These are phyloP conservation scores for Fabriciana adippe DNA, from an alignment of 2,888 invertebrate species.

Conservation along the genomic window DNA sequence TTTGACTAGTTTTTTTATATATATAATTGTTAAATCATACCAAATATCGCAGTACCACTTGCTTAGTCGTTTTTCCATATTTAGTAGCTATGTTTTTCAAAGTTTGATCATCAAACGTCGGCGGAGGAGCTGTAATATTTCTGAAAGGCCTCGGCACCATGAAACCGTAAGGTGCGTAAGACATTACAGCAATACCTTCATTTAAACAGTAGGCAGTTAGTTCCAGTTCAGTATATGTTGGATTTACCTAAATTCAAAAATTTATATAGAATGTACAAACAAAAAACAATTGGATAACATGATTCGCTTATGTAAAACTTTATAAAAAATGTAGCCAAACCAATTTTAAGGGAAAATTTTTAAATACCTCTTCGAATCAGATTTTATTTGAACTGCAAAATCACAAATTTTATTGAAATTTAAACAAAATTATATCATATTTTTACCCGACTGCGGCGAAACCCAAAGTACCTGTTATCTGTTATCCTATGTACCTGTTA, in stretches of 20 bases:
- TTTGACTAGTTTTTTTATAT: not conserved
- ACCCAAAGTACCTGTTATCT: too few relatives aligned
- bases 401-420: too few relatives aligned
- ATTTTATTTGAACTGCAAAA: too few relatives aligned
- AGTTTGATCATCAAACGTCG: constrained; percentile 48
- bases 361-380: too few relatives aligned
- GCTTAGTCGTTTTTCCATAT: constrained; percentile 84
- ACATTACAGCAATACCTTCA: constrained; percentile 22
- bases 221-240: constrained; percentile 22
- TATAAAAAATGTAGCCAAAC: not conserved
- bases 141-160: constrained; percentile 21
- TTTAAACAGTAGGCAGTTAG: constrained; percentile 25
- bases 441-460: too few relatives aligned
- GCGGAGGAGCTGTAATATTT: constrained; percentile 7
- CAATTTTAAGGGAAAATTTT: too few relatives aligned
- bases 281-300: not conserved
- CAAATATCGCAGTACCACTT: constrained; percentile 85
- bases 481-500: too few relatives aligned
- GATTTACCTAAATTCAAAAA: constrained; percentile 17
- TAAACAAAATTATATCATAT: too few relatives aligned
- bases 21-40: constrained; percentile 57
- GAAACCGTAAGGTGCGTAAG: constrained; percentile 25
- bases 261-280: not conserved
- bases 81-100: constrained; percentile 82
- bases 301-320: not conserved